Base-by-base conservation (phyloP, 1,140 invertebrate genomes). In the Ephestia elutella region DNA sequence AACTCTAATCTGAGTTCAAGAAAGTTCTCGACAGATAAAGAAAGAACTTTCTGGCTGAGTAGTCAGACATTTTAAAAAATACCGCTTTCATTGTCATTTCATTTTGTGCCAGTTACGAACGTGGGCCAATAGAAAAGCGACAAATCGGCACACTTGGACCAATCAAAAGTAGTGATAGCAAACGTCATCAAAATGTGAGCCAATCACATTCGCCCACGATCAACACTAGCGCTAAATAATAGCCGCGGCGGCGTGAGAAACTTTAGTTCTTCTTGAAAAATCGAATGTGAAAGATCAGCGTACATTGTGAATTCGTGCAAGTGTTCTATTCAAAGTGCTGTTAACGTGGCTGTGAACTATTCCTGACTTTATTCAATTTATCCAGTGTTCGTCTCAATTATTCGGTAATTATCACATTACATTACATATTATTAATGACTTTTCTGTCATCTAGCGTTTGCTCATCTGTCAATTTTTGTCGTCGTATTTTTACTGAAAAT, bases 201-300 rank as follows among this genome's bases (percentile, higher is more conserved):
- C 82, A 86, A 87, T 88, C 62, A 68, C 3, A 64, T 70, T 70
- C n/a, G 68, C 66, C 73, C 84, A 87, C 84, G 84, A 82, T 80
- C 68, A 65, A 78, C 71, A 80, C 82, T 79, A 88, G 84, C 84
- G 84, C 86, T 88, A 88, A 82, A 88, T 88, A 88, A 80, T 77
- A 77, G 70, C 73, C 70, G 70, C 67, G 78, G 72, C 78, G 56
- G 78, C 84, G 73, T 75, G 63, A 63, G 63, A 68, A 77, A 86
- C 73, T 78, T 85, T 80, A 88, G 86, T 88, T 82, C 73, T 75
- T 71, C 69, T 71, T 64, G 60, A 73, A 81, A 78, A 73, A 80
- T 76, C 72, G 78, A 76, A 80, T 66, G 63, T 56, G 56, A 56
- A 75, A 59, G 58, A 75, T 49, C 49, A 54, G 56, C 59, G 51